Percentiles rank a stretch among this genome's conserved stretches.
phyloP scores from a whole-genome alignment of 2,888 invertebrate species.

The Limenitis camilla region DNA sequence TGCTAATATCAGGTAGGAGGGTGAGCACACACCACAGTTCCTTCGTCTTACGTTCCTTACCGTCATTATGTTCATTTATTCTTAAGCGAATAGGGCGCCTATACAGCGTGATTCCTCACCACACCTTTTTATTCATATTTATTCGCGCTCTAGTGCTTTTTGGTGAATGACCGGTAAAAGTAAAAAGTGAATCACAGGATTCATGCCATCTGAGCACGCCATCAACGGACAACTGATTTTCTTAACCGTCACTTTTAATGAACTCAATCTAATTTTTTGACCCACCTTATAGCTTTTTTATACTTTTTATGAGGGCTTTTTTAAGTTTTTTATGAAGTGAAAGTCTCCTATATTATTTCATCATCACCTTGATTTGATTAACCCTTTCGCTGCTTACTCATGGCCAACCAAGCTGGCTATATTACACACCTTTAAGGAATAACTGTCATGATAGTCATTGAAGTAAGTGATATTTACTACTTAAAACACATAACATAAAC shows the following conservation, averaged over 20 bases:
- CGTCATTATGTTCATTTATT: conserved; percentile 32
- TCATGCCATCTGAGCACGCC: conserved; percentile 60
- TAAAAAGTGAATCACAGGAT: conserved; percentile 69
- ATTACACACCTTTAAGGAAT: too few relatives aligned
- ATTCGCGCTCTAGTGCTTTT: conserved; percentile 56
- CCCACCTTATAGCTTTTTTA: not conserved
- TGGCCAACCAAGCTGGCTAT: too few relatives aligned
- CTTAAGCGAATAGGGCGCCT: conserved; percentile 55
- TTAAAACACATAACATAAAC: too few relatives aligned
- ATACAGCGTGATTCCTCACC: conserved; percentile 64
- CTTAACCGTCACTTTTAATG: conserved; percentile 29
- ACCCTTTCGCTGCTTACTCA: too few relatives aligned
- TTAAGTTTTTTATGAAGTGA: too few relatives aligned
- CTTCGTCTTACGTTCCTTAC: conserved; percentile 43
- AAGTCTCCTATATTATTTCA: not conserved
- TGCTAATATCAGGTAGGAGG: conserved; percentile 47
- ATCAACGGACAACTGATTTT: conserved; percentile 46
- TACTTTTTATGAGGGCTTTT: conserved; percentile 7
- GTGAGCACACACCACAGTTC: conserved; percentile 52
- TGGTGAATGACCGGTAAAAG: conserved; percentile 69
- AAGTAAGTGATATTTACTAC: too few relatives aligned
- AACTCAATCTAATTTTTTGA: not conserved
- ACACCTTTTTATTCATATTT: conserved; percentile 68
- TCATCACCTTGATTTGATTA: too few relatives aligned
- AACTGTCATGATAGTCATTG: too few relatives aligned